Evolutionary conservation across 1,140 invertebrate genomes (phyloP), one percentile per base, ranked within the genome.

Genomic region (Cyclargus thomasi): DNA sequence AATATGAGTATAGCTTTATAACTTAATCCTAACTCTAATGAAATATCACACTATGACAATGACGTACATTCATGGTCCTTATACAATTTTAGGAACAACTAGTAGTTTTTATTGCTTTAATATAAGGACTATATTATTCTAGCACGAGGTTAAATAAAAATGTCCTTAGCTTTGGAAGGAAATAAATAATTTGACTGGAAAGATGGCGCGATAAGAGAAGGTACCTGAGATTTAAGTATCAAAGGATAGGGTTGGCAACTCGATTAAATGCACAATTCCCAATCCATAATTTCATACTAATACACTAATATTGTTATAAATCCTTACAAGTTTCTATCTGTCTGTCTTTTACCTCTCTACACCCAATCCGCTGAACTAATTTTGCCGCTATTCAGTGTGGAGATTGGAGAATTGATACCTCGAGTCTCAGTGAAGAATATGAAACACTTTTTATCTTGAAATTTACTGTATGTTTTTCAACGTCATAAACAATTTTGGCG

Each of bases 1-100:
- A 70, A 69, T 59, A 65, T 53, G 65, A 69, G 55, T 67, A 66
- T 69, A 66, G 73, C 74, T 81, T 80, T 84, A 86, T 86, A 84
- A 86, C 81, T 86, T 86, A 83, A 86, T 86, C 83, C 80, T 62
- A 75, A 70, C 75, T 82, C 74, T 86, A 86, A 86, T 84, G 83
- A 86, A 86, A 86, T 80, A 83, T 86, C 82, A 83, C 78, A 74
- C 74, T 67, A 80, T 67, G 83, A 86, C 82, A 82, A 74, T 78
- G 76, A 74, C 70, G 67, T 67, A 69, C 71, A 70, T 65, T 70
- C 65, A 72, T 74, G 72, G 63, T 75, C 59, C 73, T 73, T 71
- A 67, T 63, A 66, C 29, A 74, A 73, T 10, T 63, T 53, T 68
- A 18, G 6, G 17, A 14, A 18, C 18, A n/a, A 6, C 63, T 66